Evolutionary conservation across 2,113 vertebrate species (phyloP), one percentile per base, ranked within the genome.

Genomic region (Ptilorrhoa leucosticta): DNA sequence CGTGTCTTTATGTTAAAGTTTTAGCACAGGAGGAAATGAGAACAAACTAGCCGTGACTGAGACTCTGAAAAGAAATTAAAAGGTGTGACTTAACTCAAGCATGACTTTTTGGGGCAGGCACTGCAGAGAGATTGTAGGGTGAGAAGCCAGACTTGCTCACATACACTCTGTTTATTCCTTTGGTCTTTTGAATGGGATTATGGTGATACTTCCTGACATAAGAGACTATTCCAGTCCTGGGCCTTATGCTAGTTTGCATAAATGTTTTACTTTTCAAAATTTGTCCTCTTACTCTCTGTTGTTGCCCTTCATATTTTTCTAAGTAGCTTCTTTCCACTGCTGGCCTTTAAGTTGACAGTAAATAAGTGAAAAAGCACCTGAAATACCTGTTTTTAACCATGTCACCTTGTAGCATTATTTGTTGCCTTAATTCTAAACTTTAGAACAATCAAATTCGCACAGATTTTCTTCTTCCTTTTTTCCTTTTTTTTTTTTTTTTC

Each of bases 361-460:
- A 39, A 13, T 0, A 2, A 53, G 11, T 61, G 20, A 33, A 56
- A 89, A 73, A 45, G 4, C 28, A 27, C 26, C 15, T 35, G 39
- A 84, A 75, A 39, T 12, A 6, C 3, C 4, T 0, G 2, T 66
- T 88, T 83, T 80, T 28, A 57, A 30, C 11, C 0, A 0, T 71
- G 5, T 73, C 17, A 19, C 9, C 15, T 37, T 30, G 4, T 16
- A 37, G 15, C 12, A 13, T 56, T n/a, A 37, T 48, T 79, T 88
- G 5, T 76, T 90, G 37, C 13, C 31, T 23, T 71, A 37, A n/a
- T 14, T 65, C 26, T 68, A 40, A 80, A 42, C 22, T 6, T 27
- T 8, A 33, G 31, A 83, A 61, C 4, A 39, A 13, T 57, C 24
- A 16, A 53, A 48, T 51, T 78, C 14, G 33, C 6, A 4, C 51